Base-by-base conservation (phyloP, 2,888 invertebrate species). In the Agrotis segetum region DNA sequence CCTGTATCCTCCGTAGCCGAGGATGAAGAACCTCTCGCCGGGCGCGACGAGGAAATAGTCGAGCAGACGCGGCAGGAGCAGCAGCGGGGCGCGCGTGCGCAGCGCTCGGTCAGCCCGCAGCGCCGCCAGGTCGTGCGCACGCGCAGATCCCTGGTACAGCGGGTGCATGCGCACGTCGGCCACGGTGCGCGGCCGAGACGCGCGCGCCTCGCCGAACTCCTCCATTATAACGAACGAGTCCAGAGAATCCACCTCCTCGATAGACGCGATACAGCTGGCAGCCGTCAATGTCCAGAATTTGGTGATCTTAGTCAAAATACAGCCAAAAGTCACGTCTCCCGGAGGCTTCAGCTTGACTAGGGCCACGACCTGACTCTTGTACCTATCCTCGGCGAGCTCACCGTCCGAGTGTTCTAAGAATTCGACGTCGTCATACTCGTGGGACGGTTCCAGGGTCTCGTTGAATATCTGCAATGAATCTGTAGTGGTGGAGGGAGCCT, bases 231-330 rank as follows among this genome's bases (percentile, higher is more conserved):
- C 89, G 79, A 92, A 94, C 14, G 90, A 88, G 77, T 94, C 94
- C 49, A 95, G 78, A 0, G 92, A 88, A 70, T 94, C 92, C 46
- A 91, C 88, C 74, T 95, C 93, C 74, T 95, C 93, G 24, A 94
- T 89, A 1, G 93, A 88, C 69, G 93, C 92, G 46, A 95, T 87
- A 78, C 95, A 95, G 76, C 94, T 95, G 17, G 95, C 95, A 0
- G 95, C 92, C 3, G 95, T 95, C 64, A 95, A 70, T 29, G 90
- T 86, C 93, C 95, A 95, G 69, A 84, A 84, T 14, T 83, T 77
- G 17, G 88, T 86, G 21, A 96, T 78, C n/a, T 92, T 86, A 2
- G 94, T 93, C 53, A 94, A 85, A 3, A 90, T 91, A 79, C 95
- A 96, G 3, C 94, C 95, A 72, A 94, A 94, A 34, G 87, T 90